Evolutionary conservation across 2,113 vertebrate species (phyloP).

Genomic region (Phalacrocorax pelagicus): DNA sequence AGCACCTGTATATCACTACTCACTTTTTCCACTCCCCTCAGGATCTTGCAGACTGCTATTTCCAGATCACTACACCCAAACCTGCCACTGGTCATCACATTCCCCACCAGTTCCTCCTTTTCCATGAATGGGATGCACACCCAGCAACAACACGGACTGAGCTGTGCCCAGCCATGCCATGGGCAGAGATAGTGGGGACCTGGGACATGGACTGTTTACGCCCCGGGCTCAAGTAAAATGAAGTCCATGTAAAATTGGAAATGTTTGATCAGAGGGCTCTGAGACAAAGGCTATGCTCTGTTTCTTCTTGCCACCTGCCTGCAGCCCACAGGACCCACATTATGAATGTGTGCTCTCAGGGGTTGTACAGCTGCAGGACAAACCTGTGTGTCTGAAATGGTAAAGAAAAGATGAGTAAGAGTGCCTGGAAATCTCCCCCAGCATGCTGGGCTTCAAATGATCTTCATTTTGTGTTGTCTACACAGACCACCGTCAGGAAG

Average conservation of each 20-base stretch:
- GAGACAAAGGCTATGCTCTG: not conserved
- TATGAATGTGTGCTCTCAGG: not conserved
- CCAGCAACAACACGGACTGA: not conserved
- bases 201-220: not conserved
- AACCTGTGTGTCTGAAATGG: not conserved
- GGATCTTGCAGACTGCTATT: not conserved
- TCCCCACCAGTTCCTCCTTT: not conserved
- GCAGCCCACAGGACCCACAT: not conserved
- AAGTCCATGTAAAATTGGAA: not conserved
- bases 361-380: not conserved
- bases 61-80: not conserved
- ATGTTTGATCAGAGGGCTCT: not conserved
- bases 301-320: not conserved
- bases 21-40: not conserved
- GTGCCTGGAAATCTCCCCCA: too few relatives aligned
- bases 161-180: not conserved
- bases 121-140: not conserved
- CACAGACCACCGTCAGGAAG: not conserved
- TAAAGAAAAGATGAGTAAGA: not conserved
- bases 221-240: not conserved
- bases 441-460: not conserved
- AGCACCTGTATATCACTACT: not conserved
- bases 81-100: not conserved
- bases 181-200: too few relatives aligned
- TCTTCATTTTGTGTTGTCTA: not conserved